Percentiles rank a stretch among this genome's conserved stretches.
Evolutionary conservation across 2,797 vertebrate genomes (phyloP).

Genomic region (Sphaeramia orbicularis): DNA sequence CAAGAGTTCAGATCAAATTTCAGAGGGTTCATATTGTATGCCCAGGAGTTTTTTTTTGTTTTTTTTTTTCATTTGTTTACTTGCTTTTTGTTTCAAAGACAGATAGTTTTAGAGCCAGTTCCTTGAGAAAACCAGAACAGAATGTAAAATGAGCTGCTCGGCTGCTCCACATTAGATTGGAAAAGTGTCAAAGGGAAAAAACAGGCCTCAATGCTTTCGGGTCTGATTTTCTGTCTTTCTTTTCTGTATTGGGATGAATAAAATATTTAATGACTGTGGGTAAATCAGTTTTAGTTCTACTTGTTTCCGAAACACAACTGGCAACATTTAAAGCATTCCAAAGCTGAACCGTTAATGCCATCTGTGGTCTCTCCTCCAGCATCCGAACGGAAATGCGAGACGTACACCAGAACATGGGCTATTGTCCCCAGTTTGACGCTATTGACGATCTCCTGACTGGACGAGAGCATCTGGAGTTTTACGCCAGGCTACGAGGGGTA

Average conservation of each 20-base stretch:
- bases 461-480: constrained; percentile 96
- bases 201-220: neutral
- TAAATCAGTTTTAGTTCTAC: constrained; percentile 1
- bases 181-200: constrained; percentile 3
- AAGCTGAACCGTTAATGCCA: constrained; percentile 1
- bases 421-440: constrained; percentile 98
- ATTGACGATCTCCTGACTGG: constrained; percentile 95
- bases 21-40: too few species aligned
- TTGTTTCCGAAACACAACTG: neutral
- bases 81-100: neutral
- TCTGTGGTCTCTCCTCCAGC: constrained; percentile 71
- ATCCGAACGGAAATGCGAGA: constrained; percentile 91
- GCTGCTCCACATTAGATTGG: constrained; percentile 4
- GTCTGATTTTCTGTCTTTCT: constrained; percentile 6
- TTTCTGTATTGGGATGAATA: constrained; percentile 17
- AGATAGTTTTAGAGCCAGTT: constrained; percentile 11
- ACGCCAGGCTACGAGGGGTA: constrained; percentile 93
- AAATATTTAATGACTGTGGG: constrained; percentile 25
- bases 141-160: constrained; percentile 16
- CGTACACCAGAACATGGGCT: constrained; percentile 96
- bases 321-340: neutral
- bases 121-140: constrained; percentile 13
- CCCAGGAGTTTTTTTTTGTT: too few species aligned
- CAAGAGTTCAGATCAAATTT: too few species aligned
- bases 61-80: neutral